phyloP scores from a whole-genome alignment of 2,888 invertebrate genomes.

The Callyntrura guangdongensis region DNA sequence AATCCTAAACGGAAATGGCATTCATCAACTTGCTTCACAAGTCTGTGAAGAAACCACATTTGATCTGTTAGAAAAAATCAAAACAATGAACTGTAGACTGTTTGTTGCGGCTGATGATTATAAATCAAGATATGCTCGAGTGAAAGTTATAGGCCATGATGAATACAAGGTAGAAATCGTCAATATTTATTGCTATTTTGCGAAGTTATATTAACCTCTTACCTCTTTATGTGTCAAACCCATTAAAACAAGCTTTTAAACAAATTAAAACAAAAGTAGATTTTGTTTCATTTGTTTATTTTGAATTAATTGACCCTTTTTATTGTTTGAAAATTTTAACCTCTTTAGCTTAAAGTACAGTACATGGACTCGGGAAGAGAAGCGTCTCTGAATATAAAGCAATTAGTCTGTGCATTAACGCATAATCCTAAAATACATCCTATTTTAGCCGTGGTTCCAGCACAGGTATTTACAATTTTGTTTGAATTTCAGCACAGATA shows the following conservation, averaged over 20 bases:
- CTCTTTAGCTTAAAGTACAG: not conserved
- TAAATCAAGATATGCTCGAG: not conserved
- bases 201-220: too few species aligned
- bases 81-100: not conserved
- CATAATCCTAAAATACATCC: not conserved
- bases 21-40: not conserved
- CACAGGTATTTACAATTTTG: slow-evolving; percentile 20
- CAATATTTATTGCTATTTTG: not conserved
- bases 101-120: not conserved
- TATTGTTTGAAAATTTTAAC: not conserved
- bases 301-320: too few species aligned
- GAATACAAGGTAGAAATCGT: not conserved
- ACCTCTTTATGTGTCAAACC: too few species aligned
- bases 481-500: too few species aligned
- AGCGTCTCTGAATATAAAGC: not conserved
- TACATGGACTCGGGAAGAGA: slow-evolving; percentile 44
- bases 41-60: not conserved
- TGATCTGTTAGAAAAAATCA: not conserved
- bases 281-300: not conserved
- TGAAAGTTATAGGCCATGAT: not conserved
- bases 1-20: not conserved
- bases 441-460: slow-evolving; percentile 9
- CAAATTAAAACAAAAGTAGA: too few species aligned
- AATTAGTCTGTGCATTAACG: slow-evolving; percentile 35
- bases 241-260: too few species aligned